phyloP scores from a whole-genome alignment of 2,113 vertebrate species.

The Gavia stellata region DNA sequence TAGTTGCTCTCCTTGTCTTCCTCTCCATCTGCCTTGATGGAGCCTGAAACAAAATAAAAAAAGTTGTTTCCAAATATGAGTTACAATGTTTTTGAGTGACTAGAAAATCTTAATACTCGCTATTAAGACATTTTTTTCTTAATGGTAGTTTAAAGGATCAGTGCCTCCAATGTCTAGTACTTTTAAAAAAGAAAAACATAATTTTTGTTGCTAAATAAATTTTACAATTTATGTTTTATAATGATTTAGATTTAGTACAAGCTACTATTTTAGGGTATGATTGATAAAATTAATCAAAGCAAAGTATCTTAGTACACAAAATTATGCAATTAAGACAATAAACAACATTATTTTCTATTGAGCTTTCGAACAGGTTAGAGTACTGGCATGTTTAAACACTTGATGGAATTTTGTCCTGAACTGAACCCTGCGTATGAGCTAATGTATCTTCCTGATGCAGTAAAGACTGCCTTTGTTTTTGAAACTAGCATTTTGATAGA shows the following conservation, averaged over 20 bases:
- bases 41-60: not conserved
- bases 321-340: not conserved
- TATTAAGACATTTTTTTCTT: not conserved
- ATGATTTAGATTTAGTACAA: not conserved
- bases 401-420: not conserved
- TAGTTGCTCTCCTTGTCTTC: constrained; percentile 10
- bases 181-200: not conserved
- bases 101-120: constrained; percentile 17
- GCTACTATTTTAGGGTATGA: not conserved
- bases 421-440: not conserved
- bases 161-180: not conserved
- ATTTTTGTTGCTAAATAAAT: not conserved
- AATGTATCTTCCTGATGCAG: not conserved
- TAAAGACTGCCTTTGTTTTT: not conserved
- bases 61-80: constrained; percentile 23
- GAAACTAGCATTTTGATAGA: not conserved
- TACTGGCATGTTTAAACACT: not conserved
- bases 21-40: not conserved
- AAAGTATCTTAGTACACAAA: not conserved
- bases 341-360: not conserved
- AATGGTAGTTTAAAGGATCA: not conserved
- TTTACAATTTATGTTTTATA: not conserved
- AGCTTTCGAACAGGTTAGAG: not conserved
- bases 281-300: not conserved
- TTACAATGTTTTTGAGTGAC: constrained; percentile 34